A percentile compares a stretch with the other conserved stretches of the same genome.
These are phyloP conservation scores for Chrysogorgia sp. DNA, from an alignment of 92 coral and sea anemone species.

Conservation along the genomic window DNA sequence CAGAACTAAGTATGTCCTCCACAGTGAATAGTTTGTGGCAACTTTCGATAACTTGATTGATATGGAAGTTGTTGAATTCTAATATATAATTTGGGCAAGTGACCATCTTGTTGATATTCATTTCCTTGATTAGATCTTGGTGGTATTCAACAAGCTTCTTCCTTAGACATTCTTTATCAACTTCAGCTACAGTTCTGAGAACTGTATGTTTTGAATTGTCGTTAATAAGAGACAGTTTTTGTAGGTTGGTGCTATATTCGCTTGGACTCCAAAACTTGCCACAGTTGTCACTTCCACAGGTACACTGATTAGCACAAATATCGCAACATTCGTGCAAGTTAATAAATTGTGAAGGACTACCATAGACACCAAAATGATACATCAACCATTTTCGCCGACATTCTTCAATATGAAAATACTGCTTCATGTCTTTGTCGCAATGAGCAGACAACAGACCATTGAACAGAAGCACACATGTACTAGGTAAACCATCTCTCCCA, in stretches of 20 bases:
- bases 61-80: too few species aligned
- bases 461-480: slow-evolving; percentile 41
- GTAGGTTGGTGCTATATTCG: background rate
- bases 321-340: slow-evolving; percentile 44
- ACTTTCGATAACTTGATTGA: too few species aligned
- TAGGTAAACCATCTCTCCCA: slow-evolving; percentile 50
- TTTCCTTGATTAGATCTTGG: background rate
- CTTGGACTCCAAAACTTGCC: slow-evolving; percentile 43
- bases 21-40: slow-evolving; percentile 1
- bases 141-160: slow-evolving; percentile 44
- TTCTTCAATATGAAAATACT: slow-evolving; percentile 21
- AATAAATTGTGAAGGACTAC: background rate
- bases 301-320: slow-evolving; percentile 51
- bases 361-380: slow-evolving; percentile 28
- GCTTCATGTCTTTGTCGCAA: slow-evolving; percentile 43
- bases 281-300: slow-evolving; percentile 50
- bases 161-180: slow-evolving; percentile 42
- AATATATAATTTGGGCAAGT: slow-evolving; percentile 8
- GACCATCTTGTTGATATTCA: slow-evolving; percentile 21
- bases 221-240: background rate
- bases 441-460: slow-evolving; percentile 39
- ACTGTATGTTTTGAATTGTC: background rate
- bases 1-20: slow-evolving; percentile 8
- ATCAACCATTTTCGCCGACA: slow-evolving; percentile 55
- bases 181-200: slow-evolving; percentile 33